Percentiles rank a stretch among this genome's conserved stretches.
Conservation (phyloP, 92 coral and sea anemone genomes). For the Phenganax marumi region DNA sequence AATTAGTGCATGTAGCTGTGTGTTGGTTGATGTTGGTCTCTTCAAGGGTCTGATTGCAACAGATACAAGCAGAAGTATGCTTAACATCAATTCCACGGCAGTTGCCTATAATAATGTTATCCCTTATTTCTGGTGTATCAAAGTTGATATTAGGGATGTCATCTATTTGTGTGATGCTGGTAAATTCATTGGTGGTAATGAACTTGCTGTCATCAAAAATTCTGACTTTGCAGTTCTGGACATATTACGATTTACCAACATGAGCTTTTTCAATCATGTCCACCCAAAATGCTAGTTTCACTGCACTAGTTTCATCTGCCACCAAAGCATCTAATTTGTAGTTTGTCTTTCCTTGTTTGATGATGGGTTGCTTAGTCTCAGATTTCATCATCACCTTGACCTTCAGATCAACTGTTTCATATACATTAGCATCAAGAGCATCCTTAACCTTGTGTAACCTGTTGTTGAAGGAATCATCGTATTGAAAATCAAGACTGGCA, state of each 20-base stretch:
- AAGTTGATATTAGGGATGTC: constrained; percentile 52
- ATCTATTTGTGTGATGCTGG: constrained; percentile 52
- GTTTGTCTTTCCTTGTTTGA: neutral
- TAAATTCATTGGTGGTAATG: constrained; percentile 59
- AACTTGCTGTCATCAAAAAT: constrained; percentile 59
- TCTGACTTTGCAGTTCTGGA: constrained; percentile 45
- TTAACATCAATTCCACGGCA: constrained; percentile 63
- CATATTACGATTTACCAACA: neutral
- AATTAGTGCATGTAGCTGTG: no score
- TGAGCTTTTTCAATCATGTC: neutral
- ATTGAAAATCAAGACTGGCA: constrained; percentile 58
- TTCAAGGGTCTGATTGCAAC: constrained; percentile 35
- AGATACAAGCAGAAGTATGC: constrained; percentile 46
- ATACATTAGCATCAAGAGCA: constrained; percentile 55
- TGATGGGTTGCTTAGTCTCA: neutral
- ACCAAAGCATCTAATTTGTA: neutral
- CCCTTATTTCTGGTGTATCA: constrained; percentile 51
- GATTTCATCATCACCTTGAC: constrained; percentile 63
- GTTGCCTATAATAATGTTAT: constrained; percentile 58
- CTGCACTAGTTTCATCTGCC: neutral
- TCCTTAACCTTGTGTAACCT: constrained; percentile 56
- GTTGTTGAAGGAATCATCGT: constrained; percentile 45
- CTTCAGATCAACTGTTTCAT: constrained; percentile 57
- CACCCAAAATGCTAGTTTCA: neutral
- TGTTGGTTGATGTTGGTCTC: constrained; percentile 53